A percentile compares a stretch with the other conserved stretches of the same genome.
Evolutionary conservation across 2,888 invertebrate species (phyloP).

Genomic region (Abscondita cerata): DNA sequence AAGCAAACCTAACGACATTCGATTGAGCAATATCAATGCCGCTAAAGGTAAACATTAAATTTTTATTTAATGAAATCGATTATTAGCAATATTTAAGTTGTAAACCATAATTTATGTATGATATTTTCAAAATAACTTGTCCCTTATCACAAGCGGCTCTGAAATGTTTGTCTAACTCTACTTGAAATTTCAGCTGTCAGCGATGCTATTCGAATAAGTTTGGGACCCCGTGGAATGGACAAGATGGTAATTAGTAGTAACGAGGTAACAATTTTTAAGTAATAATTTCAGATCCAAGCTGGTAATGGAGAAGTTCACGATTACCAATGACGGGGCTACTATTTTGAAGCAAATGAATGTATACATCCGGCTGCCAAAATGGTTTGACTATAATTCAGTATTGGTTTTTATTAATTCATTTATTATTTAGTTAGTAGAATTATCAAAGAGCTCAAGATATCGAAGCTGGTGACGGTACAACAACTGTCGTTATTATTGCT

Average conservation of each 20-base stretch:
- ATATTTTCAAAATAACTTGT: neutral
- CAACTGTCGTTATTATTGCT: slow-evolving; percentile 96
- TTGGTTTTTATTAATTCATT: neutral
- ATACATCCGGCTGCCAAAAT: slow-evolving; percentile 99
- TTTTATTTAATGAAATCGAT: neutral
- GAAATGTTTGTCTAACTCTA: slow-evolving; percentile 14
- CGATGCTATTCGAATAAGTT: slow-evolving; percentile 97
- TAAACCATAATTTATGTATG: neutral
- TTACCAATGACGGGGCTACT: slow-evolving; percentile 99
- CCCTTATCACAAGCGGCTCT: neutral
- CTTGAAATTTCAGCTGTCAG: slow-evolving; percentile 82
- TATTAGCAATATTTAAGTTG: neutral
- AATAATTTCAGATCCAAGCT: slow-evolving; percentile 81
- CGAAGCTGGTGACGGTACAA: slow-evolving; percentile 99
- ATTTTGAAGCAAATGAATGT: slow-evolving; percentile 99
- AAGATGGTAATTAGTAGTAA: slow-evolving; percentile 81
- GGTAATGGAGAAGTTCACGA: slow-evolving; percentile 98
- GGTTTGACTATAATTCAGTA: too few species aligned
- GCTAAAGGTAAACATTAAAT: slow-evolving; percentile 81
- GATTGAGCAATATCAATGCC: slow-evolving; percentile 95
- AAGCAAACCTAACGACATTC: slow-evolving; percentile 94
- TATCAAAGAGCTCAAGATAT: slow-evolving; percentile 98
- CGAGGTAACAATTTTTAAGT: neutral
- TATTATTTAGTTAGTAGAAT: slow-evolving; percentile 84
- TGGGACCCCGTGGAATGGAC: slow-evolving; percentile 99